Evolutionary conservation across 2,797 vertebrate species (phyloP), one percentile per base, ranked within the genome.

Genomic region (Hypotaenidia philippensis): DNA sequence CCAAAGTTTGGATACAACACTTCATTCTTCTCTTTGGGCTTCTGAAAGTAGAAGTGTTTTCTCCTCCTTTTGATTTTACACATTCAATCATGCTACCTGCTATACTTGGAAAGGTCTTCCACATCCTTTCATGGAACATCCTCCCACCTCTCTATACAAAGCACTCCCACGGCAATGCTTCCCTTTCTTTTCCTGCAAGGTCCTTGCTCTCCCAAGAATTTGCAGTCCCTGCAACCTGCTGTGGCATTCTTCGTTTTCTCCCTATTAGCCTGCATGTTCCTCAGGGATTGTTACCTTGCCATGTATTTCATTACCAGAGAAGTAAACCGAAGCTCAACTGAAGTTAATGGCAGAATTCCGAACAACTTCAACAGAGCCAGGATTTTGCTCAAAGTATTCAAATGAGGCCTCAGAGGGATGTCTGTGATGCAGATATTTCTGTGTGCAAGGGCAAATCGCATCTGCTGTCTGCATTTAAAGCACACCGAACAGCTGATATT

Each of bases 11-110:
- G 87, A 91, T 84, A 76, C 69, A 87, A 27, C 63, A 66, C 41
- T 93, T 90, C 50, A 66, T 89, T 92, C 83, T 88, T 95, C 87
- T 80, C 69, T 92, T 94, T 17, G 0, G 68, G 79, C 63, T 91
- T 86, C 61, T 93, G 91, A 93, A 96, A 88, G 84, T 86, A 93
- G 79, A 96, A 95, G 92, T 92, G 87, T 78, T 92, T 92, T 93
- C 72, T 86, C 70, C 65, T 87, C 83, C 59, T 91, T 84, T 81
- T 0, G 2, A 40, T 90, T 94, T 93, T 95, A 90, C 94, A 91
- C 47, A 77, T 96, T 86, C 87, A 78, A 25, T 96, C 94, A 95
- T 83, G 91, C 94, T 93, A 80, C 89, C 78, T 89, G 71, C 82
- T 92, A 11, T 44, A 74, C 87, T 93, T 89, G 95, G 81, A 95